Conservation (phyloP, 2,888 invertebrate genomes). For the Caenorhabditis wallacei region DNA sequence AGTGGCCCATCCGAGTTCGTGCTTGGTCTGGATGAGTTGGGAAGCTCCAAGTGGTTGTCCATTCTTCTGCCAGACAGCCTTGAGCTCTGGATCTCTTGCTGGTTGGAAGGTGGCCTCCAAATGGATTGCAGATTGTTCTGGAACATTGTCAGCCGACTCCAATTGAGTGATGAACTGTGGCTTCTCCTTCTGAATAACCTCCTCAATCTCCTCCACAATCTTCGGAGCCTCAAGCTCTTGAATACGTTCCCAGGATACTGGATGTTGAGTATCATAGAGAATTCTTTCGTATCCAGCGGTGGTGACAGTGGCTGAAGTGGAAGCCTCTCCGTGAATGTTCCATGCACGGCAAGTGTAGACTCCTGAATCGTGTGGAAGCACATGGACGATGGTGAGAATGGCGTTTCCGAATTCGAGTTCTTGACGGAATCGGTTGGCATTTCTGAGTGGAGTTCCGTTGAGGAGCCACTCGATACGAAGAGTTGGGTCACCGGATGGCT, state of each 20-base stretch:
- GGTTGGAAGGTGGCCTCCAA: constrained; percentile 97
- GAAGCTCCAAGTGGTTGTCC: constrained; percentile 80
- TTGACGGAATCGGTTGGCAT: constrained; percentile 87
- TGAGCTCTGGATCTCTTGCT: constrained; percentile 92
- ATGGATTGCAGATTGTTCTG: constrained; percentile 93
- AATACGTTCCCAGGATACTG: constrained; percentile 95
- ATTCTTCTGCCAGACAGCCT: constrained; percentile 76
- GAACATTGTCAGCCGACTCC: constrained; percentile 91
- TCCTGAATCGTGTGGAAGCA: constrained; percentile 92
- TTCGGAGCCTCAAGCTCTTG: constrained; percentile 83
- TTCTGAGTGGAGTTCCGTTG: constrained; percentile 91
- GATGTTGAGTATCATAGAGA: constrained; percentile 90
- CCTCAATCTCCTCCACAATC: constrained; percentile 91
- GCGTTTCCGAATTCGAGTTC: constrained; percentile 96
- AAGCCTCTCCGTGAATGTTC: constrained; percentile 94
- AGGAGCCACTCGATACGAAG: constrained; percentile 85
- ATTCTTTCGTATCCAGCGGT: constrained; percentile 77
- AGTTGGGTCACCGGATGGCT: constrained; percentile 85
- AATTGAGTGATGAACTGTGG: constrained; percentile 89
- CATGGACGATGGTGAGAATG: constrained; percentile 91
- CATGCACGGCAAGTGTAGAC: constrained; percentile 95
- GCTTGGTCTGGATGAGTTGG: constrained; percentile 85
- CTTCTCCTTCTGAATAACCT: constrained; percentile 80
- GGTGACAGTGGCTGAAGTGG: constrained; percentile 94
- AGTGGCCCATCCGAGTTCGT: constrained; percentile 94